phyloP scores from a whole-genome alignment of 2,113 vertebrate species.

The Oncorhynchus mykiss region DNA sequence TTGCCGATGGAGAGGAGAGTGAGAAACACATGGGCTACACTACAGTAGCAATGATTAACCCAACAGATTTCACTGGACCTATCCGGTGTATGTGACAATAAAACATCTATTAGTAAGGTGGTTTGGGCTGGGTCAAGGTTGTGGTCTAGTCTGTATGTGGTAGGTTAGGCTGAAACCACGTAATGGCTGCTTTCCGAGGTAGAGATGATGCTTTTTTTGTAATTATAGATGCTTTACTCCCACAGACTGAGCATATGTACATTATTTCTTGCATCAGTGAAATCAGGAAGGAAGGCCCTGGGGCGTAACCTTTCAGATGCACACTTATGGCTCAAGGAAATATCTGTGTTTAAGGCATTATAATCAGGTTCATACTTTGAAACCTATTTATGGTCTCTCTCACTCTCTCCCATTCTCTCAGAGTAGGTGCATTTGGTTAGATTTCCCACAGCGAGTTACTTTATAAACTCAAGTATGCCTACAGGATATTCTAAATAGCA shows the following conservation, averaged over 20 bases:
- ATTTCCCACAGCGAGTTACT: no score
- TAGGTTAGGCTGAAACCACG: slow-evolving; percentile 18
- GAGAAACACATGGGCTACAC: not conserved
- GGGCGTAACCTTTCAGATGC: slow-evolving; percentile 4
- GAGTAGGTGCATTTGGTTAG: not conserved
- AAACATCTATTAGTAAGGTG: slow-evolving; percentile 5
- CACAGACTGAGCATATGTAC: slow-evolving; percentile 10
- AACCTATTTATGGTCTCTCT: no score
- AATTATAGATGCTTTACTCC: slow-evolving; percentile 27
- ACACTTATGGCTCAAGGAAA: not conserved
- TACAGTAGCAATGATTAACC: no score
- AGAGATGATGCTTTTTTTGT: slow-evolving; percentile 10
- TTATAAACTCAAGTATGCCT: not conserved
- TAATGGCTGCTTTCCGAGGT: slow-evolving; percentile 15
- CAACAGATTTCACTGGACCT: no score
- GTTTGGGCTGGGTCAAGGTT: slow-evolving; percentile 25
- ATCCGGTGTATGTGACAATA: no score
- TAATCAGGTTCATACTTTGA: not conserved
- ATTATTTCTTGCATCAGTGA: slow-evolving; percentile 13
- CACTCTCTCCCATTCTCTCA: not conserved
- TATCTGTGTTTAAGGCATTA: not conserved
- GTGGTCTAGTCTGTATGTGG: slow-evolving; percentile 21
- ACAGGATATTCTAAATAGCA: not conserved
- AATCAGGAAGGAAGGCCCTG: not conserved
- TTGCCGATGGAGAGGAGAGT: not conserved